phyloP scores from a whole-genome alignment of 1,140 invertebrate species.

The Harlomillsia oculata region DNA sequence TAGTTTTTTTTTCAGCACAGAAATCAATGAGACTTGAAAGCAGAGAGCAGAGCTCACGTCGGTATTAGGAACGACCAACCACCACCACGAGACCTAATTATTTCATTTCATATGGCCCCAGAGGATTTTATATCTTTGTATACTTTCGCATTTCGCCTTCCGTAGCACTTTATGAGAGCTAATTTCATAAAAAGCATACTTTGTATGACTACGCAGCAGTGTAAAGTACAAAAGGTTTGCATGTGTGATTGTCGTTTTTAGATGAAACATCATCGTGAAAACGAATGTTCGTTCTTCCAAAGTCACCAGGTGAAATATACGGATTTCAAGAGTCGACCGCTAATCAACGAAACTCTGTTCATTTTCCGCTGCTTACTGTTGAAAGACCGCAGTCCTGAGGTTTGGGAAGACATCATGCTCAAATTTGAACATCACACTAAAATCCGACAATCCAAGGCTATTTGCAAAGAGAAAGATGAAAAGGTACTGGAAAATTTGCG shows the following conservation, averaged over 20 bases:
- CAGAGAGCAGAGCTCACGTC: too few species aligned
- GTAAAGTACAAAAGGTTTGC: too few species aligned
- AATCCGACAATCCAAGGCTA: conserved; percentile 15
- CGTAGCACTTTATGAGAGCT: too few species aligned
- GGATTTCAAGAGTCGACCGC: not conserved
- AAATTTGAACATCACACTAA: conserved; percentile 27
- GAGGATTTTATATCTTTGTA: too few species aligned
- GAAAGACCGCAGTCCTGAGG: conserved; percentile 1
- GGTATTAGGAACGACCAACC: too few species aligned
- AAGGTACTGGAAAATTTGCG: conserved; percentile 34
- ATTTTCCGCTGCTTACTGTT: conserved; percentile 19
- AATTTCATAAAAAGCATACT: too few species aligned
- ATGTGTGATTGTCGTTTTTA: not conserved
- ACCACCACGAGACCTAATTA: too few species aligned
- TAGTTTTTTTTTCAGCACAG: too few species aligned
- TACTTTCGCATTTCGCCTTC: too few species aligned
- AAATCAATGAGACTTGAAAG: too few species aligned
- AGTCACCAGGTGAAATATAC: conserved; percentile 4
- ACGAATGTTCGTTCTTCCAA: conserved; percentile 16
- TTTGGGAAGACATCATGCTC: conserved; percentile 4
- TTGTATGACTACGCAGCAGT: too few species aligned
- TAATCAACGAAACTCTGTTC: conserved; percentile 24
- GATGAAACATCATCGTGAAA: conserved; percentile 14
- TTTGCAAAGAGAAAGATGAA: conserved; percentile 17
- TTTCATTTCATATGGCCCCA: too few species aligned